phyloP scores from a whole-genome alignment of 2,888 invertebrate species.

The Junonia oenone region DNA sequence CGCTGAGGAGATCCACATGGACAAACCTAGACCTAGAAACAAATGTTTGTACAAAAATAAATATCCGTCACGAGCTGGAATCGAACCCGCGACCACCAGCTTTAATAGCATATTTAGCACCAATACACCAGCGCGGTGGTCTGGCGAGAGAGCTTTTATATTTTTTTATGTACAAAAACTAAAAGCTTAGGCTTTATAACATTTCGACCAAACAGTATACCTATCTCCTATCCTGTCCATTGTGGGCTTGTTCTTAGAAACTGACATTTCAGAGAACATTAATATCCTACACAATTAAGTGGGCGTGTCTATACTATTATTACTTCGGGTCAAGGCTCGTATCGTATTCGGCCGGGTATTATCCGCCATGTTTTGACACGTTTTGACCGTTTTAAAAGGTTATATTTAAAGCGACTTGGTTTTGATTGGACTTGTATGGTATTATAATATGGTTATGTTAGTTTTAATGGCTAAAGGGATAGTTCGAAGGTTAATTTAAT shows the following conservation, averaged over 20 bases:
- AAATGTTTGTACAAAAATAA: too few relatives aligned
- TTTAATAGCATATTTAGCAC: too few relatives aligned
- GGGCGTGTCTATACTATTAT: slow-evolving; percentile 11
- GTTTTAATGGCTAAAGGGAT: neutral
- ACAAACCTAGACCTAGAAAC: too few relatives aligned
- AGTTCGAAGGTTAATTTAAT: neutral
- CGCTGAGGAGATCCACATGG: too few relatives aligned
- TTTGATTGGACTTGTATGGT: slow-evolving; percentile 2
- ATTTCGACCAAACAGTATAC: neutral
- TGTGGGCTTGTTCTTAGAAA: slow-evolving; percentile 7
- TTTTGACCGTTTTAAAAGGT: slow-evolving; percentile 13
- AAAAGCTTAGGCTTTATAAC: neutral
- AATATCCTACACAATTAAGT: slow-evolving; percentile 7
- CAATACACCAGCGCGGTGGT: too few relatives aligned
- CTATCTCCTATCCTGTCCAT: neutral
- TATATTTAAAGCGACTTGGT: neutral
- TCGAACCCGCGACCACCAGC: too few relatives aligned
- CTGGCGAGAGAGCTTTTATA: too few relatives aligned
- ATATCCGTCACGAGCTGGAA: too few relatives aligned
- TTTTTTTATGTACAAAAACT: neutral
- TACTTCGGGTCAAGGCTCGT: slow-evolving; percentile 11
- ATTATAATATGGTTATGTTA: neutral
- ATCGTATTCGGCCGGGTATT: neutral
- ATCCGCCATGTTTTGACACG: slow-evolving; percentile 2
- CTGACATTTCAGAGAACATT: slow-evolving; percentile 10